Conservation (phyloP, 2,113 vertebrate species). For the Tupaia chinensis region DNA sequence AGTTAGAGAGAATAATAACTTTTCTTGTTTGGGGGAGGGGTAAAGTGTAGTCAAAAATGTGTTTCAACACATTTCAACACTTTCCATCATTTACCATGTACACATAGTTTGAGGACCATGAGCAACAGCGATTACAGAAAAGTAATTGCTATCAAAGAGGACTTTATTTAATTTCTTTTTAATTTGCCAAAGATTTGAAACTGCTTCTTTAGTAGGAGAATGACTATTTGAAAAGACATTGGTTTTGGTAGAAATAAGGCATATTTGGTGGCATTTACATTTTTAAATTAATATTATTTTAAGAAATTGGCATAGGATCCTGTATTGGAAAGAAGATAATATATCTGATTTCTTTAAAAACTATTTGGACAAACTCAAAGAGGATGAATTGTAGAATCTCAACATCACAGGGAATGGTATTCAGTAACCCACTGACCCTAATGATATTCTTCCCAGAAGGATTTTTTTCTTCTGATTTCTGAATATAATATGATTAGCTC, state of each 20-base stretch:
- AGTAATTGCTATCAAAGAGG: not conserved
- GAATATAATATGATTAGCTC: conserved; percentile 75
- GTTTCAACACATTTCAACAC: not conserved
- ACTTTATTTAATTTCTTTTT: not conserved
- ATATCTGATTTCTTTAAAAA: conserved; percentile 64
- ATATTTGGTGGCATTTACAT: conserved; percentile 9
- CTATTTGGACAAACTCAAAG: conserved; percentile 58
- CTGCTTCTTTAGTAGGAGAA: conserved; percentile 30
- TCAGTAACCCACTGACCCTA: conserved; percentile 51
- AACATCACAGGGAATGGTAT: not conserved
- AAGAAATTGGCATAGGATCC: conserved; percentile 47
- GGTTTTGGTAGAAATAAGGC: conserved; percentile 52
- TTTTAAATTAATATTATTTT: conserved; percentile 55
- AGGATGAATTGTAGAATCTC: conserved; percentile 49
- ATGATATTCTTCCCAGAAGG: not conserved
- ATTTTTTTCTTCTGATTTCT: conserved; percentile 51
- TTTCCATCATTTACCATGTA: not conserved
- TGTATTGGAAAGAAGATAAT: conserved; percentile 49
- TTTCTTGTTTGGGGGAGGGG: not conserved
- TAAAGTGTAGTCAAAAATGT: not conserved
- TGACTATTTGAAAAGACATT: not conserved
- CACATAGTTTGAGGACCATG: not conserved
- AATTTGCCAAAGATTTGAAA: conserved; percentile 37
- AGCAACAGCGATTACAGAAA: not conserved
- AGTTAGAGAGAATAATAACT: not conserved